Percentiles rank a stretch among this genome's conserved stretches.
phyloP scores from a whole-genome alignment of 2,113 vertebrate species.

The Brachionichthys hirsutus region DNA sequence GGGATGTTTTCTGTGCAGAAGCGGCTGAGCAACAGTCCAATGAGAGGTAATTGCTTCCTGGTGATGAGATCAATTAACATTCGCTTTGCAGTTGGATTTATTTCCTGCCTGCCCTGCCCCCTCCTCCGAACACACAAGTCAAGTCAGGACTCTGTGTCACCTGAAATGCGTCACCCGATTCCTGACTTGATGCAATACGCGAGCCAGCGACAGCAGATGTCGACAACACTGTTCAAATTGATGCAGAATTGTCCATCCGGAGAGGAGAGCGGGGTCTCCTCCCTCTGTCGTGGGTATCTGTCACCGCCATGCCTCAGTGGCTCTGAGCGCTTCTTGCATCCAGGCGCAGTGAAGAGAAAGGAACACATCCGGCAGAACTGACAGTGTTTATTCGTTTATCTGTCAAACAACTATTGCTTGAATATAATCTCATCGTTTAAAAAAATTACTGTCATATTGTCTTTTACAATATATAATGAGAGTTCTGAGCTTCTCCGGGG shows the following conservation, averaged over 20 bases:
- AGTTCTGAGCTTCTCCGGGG: conserved; percentile 24
- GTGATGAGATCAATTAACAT: conserved; percentile 50
- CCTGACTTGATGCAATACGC: conserved; percentile 12
- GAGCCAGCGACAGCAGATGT: neutral
- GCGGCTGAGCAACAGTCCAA: conserved; percentile 40
- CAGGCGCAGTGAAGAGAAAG: conserved; percentile 55
- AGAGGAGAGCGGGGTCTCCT: conserved; percentile 32
- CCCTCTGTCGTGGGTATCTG: conserved; percentile 49
- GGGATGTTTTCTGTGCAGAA: conserved; percentile 37
- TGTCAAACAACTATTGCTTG: conserved; percentile 43
- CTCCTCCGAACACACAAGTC: neutral
- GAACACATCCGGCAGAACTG: conserved; percentile 59
- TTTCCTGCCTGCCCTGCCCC: conserved; percentile 13
- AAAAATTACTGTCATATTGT: conserved; percentile 7
- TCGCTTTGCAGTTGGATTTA: conserved; percentile 42
- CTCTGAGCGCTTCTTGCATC: conserved; percentile 16
- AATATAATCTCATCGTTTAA: conserved; percentile 7
- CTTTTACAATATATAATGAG: conserved; percentile 13
- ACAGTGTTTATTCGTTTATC: conserved; percentile 58
- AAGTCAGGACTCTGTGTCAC: conserved; percentile 8
- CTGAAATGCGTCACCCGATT: conserved; percentile 34
- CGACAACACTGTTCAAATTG: conserved; percentile 18
- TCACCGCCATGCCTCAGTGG: conserved; percentile 49
- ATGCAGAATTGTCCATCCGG: conserved; percentile 23
- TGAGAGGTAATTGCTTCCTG: conserved; percentile 46